A percentile compares a stretch with the other conserved stretches of the same genome.
These are phyloP conservation scores for Myotis daubentonii DNA, from an alignment of 2,797 vertebrate genomes.

Conservation along the genomic window DNA sequence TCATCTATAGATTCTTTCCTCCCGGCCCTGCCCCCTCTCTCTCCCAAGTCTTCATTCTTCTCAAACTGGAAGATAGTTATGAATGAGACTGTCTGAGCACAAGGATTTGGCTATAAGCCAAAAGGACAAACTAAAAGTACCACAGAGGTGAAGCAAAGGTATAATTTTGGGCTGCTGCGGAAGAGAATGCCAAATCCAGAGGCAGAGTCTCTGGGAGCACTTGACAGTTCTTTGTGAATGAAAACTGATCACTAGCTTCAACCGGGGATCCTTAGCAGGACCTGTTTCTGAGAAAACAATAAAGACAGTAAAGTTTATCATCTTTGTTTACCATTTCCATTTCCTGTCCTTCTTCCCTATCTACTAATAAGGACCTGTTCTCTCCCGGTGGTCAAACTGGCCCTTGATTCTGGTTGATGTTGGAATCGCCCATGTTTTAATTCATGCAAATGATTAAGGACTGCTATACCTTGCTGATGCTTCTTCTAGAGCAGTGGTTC, in stretches of 20 bases:
- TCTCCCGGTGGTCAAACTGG: not conserved
- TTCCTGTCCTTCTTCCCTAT: not conserved
- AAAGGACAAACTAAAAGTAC: not conserved
- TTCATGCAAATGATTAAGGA: not conserved
- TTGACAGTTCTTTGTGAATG: not conserved
- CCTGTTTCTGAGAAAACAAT: not conserved
- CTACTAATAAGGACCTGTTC: not conserved
- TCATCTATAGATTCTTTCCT: not conserved
- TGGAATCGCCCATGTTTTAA: not conserved
- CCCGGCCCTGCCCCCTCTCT: not conserved
- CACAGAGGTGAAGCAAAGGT: not conserved
- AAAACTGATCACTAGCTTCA: not conserved
- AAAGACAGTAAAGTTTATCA: not conserved
- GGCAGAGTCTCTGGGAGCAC: not conserved
- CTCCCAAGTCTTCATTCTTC: slow-evolving; percentile 18
- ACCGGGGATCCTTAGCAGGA: not conserved
- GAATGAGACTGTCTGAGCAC: not conserved
- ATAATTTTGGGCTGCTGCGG: not conserved
- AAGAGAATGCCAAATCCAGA: slow-evolving; percentile 1
- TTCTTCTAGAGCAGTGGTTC: slow-evolving; percentile 2
- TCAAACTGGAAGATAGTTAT: slow-evolving; percentile 32
- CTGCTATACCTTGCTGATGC: not conserved
- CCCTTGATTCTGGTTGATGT: not conserved
- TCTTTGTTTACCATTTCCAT: not conserved
- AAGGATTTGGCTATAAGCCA: not conserved